Percentiles rank a stretch among this genome's conserved stretches.
These are phyloP conservation scores for Lasioglossum villosulum DNA, from an alignment of 2,888 invertebrate genomes.

Conservation along the genomic window DNA sequence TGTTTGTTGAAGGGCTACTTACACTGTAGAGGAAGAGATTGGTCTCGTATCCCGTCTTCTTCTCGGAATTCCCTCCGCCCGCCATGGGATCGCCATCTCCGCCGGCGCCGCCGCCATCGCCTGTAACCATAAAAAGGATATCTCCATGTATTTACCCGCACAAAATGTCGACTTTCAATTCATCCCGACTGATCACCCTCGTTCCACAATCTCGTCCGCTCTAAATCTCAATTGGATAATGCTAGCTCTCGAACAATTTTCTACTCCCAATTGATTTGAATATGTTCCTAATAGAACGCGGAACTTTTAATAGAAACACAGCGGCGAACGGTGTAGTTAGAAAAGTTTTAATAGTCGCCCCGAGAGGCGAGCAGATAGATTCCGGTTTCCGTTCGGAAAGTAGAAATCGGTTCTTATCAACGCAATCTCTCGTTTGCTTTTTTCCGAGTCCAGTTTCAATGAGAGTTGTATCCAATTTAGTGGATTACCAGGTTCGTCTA, in stretches of 20 bases:
- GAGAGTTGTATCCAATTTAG: constrained; percentile 1
- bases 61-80: constrained; percentile 89
- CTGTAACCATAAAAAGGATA: constrained; percentile 67
- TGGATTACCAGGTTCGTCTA: background rate
- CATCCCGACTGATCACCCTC: background rate
- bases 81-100: constrained; percentile 87
- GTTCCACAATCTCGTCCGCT: background rate
- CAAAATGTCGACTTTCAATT: background rate
- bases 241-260: background rate
- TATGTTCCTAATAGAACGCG: constrained; percentile 13
- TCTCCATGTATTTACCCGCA: constrained; percentile 5
- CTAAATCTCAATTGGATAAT: constrained; percentile 1
- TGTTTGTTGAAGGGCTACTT: constrained; percentile 83
- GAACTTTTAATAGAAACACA: constrained; percentile 46
- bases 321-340: constrained; percentile 23
- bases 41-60: constrained; percentile 91
- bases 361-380: constrained; percentile 1
- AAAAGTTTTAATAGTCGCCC: constrained; percentile 42
- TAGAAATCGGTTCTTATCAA: constrained; percentile 4
- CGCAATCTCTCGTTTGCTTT: background rate
- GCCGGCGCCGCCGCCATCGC: constrained; percentile 89
- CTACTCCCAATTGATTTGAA: background rate
- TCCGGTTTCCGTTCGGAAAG: background rate
- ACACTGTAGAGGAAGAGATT: constrained; percentile 94
- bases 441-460: background rate